Conservation (phyloP, 2,888 invertebrate species). For the Eledona agricola region DNA sequence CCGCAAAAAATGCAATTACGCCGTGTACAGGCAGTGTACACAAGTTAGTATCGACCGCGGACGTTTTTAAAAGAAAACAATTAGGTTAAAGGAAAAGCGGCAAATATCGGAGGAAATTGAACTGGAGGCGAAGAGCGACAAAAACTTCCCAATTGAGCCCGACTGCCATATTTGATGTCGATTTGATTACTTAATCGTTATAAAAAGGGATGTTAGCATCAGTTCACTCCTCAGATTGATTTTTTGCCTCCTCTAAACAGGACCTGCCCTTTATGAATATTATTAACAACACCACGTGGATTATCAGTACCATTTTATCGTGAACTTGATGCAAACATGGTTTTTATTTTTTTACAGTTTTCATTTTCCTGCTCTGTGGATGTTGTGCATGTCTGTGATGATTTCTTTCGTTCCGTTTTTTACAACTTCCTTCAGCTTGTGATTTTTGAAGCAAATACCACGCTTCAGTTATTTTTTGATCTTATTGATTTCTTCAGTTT, state of each 20-base stretch:
- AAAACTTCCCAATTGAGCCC: conserved; percentile 22
- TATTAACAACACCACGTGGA: no score
- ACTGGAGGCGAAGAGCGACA: conserved; percentile 14
- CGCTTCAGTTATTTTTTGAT: no score
- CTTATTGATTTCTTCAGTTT: no score
- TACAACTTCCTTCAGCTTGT: no score
- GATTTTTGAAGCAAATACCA: no score
- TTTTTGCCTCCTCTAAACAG: conserved; percentile 5
- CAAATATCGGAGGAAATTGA: conserved; percentile 34
- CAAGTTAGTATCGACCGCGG: conserved; percentile 15
- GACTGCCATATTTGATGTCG: conserved; percentile 29
- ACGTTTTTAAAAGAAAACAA: conserved; percentile 33
- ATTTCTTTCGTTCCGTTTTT: no score
- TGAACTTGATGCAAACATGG: no score
- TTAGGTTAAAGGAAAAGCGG: conserved; percentile 30
- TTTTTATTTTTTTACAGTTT: no score
- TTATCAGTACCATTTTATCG: no score
- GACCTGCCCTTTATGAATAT: no score
- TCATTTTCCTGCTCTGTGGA: no score
- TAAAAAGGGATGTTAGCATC: conserved; percentile 21
- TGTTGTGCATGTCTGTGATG: no score
- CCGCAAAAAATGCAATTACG: conserved; percentile 18
- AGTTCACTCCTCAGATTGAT: conserved; percentile 6
- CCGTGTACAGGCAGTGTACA: conserved; percentile 13
- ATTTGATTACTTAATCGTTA: conserved; percentile 30